phyloP scores from a whole-genome alignment of 92 coral and sea anemone genomes.

The Porites lobata region DNA sequence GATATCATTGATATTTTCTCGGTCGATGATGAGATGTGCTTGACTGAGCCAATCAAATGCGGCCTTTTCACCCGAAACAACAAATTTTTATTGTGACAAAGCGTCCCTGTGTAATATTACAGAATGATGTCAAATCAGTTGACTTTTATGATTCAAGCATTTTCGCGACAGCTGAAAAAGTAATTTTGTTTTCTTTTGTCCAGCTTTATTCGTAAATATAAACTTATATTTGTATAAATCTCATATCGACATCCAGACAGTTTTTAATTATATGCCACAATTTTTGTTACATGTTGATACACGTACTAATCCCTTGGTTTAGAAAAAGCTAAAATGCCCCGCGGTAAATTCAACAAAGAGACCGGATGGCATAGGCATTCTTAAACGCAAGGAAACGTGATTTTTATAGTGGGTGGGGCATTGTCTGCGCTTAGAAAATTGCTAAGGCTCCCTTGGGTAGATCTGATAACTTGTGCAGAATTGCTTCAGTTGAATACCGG shows the following conservation, averaged over 20 bases:
- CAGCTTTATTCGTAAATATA: not conserved
- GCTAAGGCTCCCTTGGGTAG: no score
- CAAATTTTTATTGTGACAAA: conserved; percentile 6
- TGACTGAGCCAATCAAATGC: conserved; percentile 19
- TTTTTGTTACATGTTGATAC: not conserved
- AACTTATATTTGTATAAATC: not conserved
- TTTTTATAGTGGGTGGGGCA: no score
- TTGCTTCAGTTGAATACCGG: no score
- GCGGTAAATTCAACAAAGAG: no score
- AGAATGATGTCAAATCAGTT: not conserved
- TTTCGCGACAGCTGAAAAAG: not conserved
- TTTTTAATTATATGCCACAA: not conserved
- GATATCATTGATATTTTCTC: not conserved
- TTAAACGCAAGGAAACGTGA: no score
- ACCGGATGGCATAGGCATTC: no score
- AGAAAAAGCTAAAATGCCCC: no score
- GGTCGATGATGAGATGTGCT: conserved; percentile 1
- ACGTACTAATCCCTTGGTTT: no score
- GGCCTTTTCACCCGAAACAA: conserved; percentile 6
- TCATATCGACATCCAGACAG: not conserved
- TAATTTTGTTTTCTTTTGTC: no score
- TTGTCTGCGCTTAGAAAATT: no score
- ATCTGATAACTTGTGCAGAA: no score
- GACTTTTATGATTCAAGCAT: not conserved
- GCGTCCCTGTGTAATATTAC: not conserved